Evolutionary conservation across 2,888 invertebrate species (phyloP).

Genomic region (Dryococelus australis): DNA sequence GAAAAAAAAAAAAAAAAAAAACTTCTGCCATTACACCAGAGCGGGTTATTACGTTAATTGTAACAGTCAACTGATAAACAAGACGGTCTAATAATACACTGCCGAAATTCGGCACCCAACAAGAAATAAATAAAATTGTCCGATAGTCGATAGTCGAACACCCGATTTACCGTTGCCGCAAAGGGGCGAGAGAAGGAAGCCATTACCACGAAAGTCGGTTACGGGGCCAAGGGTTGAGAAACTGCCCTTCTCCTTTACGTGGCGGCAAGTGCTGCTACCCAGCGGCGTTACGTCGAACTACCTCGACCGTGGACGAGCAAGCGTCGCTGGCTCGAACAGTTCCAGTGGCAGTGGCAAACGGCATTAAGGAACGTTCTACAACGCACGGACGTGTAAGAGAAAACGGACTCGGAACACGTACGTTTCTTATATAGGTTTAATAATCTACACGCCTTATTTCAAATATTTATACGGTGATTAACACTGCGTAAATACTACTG

Average conservation of each 20-base stretch:
- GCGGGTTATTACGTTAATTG: no score
- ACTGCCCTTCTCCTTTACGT: neutral
- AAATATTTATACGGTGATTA: no score
- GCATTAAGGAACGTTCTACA: no score
- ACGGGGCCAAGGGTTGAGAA: neutral
- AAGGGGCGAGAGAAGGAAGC: neutral
- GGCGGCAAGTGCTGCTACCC: neutral
- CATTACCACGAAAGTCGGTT: conserved; percentile 1
- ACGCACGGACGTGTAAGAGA: no score
- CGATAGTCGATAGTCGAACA: neutral
- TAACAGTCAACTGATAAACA: no score
- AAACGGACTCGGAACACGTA: no score
- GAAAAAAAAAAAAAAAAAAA: no score
- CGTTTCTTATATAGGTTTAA: no score
- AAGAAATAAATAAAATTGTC: neutral
- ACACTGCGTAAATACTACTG: no score
- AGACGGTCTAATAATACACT: neutral
- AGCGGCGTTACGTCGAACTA: neutral
- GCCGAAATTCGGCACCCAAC: neutral
- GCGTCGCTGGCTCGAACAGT: neutral
- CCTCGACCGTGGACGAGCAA: neutral
- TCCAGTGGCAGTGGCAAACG: no score
- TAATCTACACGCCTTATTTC: no score
- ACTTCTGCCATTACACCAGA: no score
- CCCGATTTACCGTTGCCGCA: neutral